phyloP scores from a whole-genome alignment of 2,113 vertebrate species.

The Sapayoa aenigma region DNA sequence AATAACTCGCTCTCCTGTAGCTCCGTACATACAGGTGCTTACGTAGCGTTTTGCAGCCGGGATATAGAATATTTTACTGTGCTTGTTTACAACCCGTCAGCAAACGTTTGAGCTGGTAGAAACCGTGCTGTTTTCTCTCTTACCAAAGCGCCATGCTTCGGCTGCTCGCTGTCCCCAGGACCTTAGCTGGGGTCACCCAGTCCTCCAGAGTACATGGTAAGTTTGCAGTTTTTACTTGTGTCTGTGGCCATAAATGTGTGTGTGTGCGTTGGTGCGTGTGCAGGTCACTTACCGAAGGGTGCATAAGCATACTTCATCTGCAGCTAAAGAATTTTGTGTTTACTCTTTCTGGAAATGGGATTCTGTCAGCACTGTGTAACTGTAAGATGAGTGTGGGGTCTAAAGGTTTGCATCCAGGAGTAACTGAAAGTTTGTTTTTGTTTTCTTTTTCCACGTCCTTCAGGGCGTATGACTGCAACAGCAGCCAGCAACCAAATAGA shows the following conservation, averaged over 20 bases:
- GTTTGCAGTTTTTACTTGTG: not conserved
- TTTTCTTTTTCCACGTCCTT: not conserved
- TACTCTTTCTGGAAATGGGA: not conserved
- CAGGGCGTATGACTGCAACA: conserved; percentile 79
- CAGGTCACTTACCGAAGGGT: not conserved
- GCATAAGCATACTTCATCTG: fast-evolving
- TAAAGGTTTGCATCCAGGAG: not conserved
- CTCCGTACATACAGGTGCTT: fast-evolving
- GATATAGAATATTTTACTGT: not conserved
- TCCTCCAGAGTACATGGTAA: conserved; percentile 78
- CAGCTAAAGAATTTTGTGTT: not conserved
- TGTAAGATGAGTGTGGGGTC: not conserved
- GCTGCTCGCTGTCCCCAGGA: conserved; percentile 75
- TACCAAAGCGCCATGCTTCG: conserved; percentile 83
- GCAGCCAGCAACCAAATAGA: conserved; percentile 86
- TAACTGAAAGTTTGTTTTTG: not conserved
- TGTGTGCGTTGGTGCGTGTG: fast-evolving
- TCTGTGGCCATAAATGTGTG: not conserved
- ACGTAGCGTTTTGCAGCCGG: fast-evolving
- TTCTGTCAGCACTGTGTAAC: fast-evolving
- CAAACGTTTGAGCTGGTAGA: not conserved
- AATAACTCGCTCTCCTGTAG: fast-evolving
- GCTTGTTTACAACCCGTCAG: not conserved
- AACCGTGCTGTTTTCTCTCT: not conserved
- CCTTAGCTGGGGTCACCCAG: conserved; percentile 73